phyloP scores from a whole-genome alignment of 1,140 invertebrate species.

The Megalopta genalis region DNA sequence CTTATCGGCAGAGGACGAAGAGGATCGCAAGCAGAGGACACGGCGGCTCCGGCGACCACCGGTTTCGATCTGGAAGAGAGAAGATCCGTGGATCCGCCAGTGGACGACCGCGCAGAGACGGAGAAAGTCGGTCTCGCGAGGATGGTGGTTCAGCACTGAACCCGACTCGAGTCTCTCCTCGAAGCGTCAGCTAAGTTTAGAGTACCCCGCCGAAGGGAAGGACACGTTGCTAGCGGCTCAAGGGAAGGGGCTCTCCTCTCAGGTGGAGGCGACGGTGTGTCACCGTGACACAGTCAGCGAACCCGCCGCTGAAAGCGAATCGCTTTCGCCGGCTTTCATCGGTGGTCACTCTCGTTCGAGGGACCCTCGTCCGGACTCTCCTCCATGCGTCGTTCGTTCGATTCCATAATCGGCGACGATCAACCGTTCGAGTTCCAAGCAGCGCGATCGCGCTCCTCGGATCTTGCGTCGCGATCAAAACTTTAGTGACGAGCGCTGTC shows the following conservation, averaged over 20 bases:
- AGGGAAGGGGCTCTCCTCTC: slow-evolving; percentile 22
- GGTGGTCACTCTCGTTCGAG: too few relatives aligned
- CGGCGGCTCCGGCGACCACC: background rate
- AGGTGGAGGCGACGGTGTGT: slow-evolving; percentile 7
- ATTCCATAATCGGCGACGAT: too few relatives aligned
- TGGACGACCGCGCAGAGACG: background rate
- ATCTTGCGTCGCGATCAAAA: too few relatives aligned
- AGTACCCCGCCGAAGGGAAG: slow-evolving; percentile 38
- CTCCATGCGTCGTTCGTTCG: too few relatives aligned
- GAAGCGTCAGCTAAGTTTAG: slow-evolving; percentile 56
- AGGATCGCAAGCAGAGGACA: background rate
- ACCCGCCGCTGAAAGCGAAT: slow-evolving; percentile 28
- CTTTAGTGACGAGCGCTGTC: too few relatives aligned
- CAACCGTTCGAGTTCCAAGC: too few relatives aligned
- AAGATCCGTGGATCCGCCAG: too few relatives aligned
- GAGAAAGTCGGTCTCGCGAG: slow-evolving; percentile 49
- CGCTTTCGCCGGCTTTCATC: slow-evolving; percentile 39
- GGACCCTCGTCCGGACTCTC: too few relatives aligned
- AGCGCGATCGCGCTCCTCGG: too few relatives aligned
- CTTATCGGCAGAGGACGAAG: too few relatives aligned
- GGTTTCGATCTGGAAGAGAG: too few relatives aligned
- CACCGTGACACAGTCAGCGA: slow-evolving; percentile 33
- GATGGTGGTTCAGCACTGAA: slow-evolving; percentile 59
- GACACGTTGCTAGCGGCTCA: slow-evolving; percentile 17
- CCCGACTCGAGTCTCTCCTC: slow-evolving; percentile 40